Evolutionary conservation across 2,113 vertebrate species (phyloP).

Genomic region (Cyanoderma ruficeps): DNA sequence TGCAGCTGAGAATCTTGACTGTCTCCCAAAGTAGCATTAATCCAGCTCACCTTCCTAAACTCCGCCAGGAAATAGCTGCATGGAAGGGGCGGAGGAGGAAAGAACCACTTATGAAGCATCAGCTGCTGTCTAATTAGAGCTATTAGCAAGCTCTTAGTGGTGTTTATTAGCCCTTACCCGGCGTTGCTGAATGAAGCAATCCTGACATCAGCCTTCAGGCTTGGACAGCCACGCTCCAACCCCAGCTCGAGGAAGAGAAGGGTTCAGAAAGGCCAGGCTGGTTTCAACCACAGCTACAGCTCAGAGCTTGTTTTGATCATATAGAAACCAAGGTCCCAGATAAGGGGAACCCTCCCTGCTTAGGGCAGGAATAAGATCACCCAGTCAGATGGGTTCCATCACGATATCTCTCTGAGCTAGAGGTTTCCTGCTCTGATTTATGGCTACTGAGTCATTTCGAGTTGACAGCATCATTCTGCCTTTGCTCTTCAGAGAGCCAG

Average conservation of each 20-base stretch:
- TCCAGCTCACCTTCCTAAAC: slow-evolving; percentile 37
- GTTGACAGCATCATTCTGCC: neutral
- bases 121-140: slow-evolving; percentile 53
- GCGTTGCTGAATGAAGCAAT: slow-evolving; percentile 1
- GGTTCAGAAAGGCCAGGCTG: neutral
- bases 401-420: neutral
- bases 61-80: slow-evolving; percentile 40
- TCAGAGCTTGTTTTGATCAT: neutral
- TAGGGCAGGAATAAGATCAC: neutral
- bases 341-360: neutral
- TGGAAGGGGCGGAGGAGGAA: neutral
- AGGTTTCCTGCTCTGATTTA: neutral
- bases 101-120: slow-evolving; percentile 41
- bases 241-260: neutral
- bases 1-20: neutral
- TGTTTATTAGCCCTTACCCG: slow-evolving; percentile 35
- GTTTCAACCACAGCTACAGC: neutral
- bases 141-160: slow-evolving; percentile 51
- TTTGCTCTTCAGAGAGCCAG: neutral
- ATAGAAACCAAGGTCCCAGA: neutral
- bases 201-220: slow-evolving; percentile 28
- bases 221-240: neutral
- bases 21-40: slow-evolving; percentile 11
- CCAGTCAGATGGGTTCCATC: neutral
- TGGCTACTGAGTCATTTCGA: neutral